A percentile compares a stretch with the other conserved stretches of the same genome.
Evolutionary conservation across 2,888 invertebrate species (phyloP).

Genomic region (Acrobasis suavella): DNA sequence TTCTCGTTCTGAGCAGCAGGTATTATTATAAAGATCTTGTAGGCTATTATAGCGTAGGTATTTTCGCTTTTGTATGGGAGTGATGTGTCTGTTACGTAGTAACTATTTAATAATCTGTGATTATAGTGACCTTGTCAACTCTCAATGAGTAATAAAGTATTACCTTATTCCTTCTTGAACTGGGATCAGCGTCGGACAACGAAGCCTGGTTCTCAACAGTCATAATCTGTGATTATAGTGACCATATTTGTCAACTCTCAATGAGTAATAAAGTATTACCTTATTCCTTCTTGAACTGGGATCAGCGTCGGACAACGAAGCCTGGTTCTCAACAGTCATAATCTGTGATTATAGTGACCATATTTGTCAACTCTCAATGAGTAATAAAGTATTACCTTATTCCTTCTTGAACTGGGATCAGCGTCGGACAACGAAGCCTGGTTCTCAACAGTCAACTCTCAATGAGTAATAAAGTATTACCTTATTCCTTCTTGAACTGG

Average conservation of each 20-base stretch:
- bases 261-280: conserved; percentile 38
- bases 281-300: conserved; percentile 54
- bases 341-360: too few relatives aligned
- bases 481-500: conserved; percentile 55
- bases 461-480: conserved; percentile 41
- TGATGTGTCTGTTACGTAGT: too few relatives aligned
- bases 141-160: too few relatives aligned
- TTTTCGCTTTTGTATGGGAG: too few relatives aligned
- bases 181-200: conserved; percentile 56
- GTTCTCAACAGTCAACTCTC: conserved; percentile 86
- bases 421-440: conserved; percentile 51
- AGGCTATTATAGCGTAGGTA: too few relatives aligned
- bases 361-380: conserved; percentile 86
- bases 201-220: conserved; percentile 66
- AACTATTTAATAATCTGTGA: too few relatives aligned
- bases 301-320: conserved; percentile 54
- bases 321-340: conserved; percentile 71
- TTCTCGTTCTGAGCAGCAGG: too few relatives aligned
- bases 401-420: conserved; percentile 50
- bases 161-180: conserved; percentile 61
- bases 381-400: conserved; percentile 50
- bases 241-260: too few relatives aligned
- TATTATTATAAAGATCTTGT: too few relatives aligned
- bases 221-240: too few relatives aligned
- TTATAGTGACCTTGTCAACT: too few relatives aligned